phyloP scores from a whole-genome alignment of 2,113 vertebrate species.

The Oryzias celebensis region DNA sequence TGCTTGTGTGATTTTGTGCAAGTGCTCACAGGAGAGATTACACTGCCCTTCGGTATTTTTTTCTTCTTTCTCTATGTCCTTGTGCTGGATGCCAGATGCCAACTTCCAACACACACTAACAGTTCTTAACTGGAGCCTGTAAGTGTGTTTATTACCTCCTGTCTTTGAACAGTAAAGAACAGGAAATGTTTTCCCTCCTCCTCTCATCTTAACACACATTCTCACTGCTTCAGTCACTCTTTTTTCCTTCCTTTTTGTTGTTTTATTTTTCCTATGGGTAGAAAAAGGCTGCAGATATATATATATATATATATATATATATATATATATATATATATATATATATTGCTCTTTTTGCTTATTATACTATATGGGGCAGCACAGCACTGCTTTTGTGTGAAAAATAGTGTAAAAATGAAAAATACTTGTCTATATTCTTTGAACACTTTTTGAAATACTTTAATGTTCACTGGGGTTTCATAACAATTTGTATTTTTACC shows the following conservation, averaged over 20 bases:
- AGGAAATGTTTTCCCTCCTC: slow-evolving; percentile 63
- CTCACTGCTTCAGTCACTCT: slow-evolving; percentile 18
- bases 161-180: slow-evolving; percentile 63
- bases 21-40: slow-evolving; percentile 24
- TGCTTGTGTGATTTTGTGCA: slow-evolving; percentile 4
- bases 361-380: too few species aligned
- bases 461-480: too few species aligned
- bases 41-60: slow-evolving; percentile 38
- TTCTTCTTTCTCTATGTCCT: slow-evolving; percentile 4
- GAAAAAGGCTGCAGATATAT: too few species aligned
- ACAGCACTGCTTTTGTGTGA: too few species aligned
- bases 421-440: too few species aligned
- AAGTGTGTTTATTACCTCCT: slow-evolving; percentile 62
- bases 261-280: too few species aligned
- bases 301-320: too few species aligned
- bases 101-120: slow-evolving; percentile 35
- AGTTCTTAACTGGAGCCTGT: slow-evolving; percentile 32
- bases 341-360: too few species aligned
- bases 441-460: too few species aligned
- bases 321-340: too few species aligned
- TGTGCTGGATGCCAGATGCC: slow-evolving; percentile 62
- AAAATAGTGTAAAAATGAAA: too few species aligned
- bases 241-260: neutral
- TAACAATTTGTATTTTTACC: too few species aligned
- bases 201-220: slow-evolving; percentile 36